Evolutionary conservation across 2,888 invertebrate genomes (phyloP).

Genomic region (Pandemis heparana): DNA sequence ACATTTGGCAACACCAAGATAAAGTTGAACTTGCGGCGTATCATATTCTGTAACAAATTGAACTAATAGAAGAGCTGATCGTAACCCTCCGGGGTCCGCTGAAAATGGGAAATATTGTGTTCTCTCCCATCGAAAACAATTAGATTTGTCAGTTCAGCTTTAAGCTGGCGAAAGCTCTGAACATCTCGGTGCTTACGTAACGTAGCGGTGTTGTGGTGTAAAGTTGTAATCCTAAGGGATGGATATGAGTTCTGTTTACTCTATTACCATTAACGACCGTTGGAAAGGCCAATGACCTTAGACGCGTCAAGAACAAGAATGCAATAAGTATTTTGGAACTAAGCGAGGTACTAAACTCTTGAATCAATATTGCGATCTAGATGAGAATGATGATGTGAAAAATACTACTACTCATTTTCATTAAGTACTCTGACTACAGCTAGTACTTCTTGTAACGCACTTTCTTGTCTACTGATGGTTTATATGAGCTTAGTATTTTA

Average conservation of each 20-base stretch:
- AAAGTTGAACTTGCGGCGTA: conserved; percentile 10
- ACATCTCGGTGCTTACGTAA: background rate
- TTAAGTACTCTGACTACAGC: no score
- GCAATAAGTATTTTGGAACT: no score
- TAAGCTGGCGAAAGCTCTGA: background rate
- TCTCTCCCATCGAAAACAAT: conserved; percentile 4
- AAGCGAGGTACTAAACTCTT: no score
- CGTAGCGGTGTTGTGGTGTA: background rate
- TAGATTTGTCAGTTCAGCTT: conserved; percentile 1
- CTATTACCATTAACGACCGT: conserved; percentile 1
- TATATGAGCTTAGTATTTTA: no score
- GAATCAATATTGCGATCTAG: no score
- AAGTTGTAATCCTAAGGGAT: background rate
- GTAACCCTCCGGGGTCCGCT: conserved; percentile 17
- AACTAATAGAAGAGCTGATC: conserved; percentile 23
- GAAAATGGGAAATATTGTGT: conserved; percentile 30
- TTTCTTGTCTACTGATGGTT: no score
- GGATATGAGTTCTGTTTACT: conserved; percentile 4
- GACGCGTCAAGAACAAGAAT: background rate
- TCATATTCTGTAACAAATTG: conserved; percentile 38
- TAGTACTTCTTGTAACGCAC: no score
- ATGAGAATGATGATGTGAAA: no score
- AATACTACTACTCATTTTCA: no score
- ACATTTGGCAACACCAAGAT: background rate
- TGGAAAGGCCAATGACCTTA: conserved; percentile 9